Evolutionary conservation across 1,140 invertebrate genomes (phyloP).

Genomic region (Bombus picipes): DNA sequence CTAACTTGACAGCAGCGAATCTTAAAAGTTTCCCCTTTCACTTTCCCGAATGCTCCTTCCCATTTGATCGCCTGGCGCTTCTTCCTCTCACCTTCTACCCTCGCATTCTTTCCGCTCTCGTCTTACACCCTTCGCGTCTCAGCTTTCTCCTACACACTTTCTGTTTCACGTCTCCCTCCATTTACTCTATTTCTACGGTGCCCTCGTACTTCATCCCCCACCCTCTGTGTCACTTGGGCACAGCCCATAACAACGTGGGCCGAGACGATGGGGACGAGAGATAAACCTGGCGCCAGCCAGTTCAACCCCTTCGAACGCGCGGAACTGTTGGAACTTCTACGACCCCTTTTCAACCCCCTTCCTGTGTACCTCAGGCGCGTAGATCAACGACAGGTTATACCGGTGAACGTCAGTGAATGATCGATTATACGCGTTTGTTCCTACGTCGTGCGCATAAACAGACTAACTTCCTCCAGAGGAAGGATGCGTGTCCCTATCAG

Average conservation of each 20-base stretch:
- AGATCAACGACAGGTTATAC: slow-evolving; percentile 33
- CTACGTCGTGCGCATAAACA: not conserved
- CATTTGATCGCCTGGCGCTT: not conserved
- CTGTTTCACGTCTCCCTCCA: not conserved
- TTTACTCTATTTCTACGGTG: not conserved
- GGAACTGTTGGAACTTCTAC: slow-evolving; percentile 38
- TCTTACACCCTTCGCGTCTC: not conserved
- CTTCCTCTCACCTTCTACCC: slow-evolving; percentile 5
- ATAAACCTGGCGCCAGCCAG: slow-evolving; percentile 75
- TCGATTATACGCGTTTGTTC: not conserved
- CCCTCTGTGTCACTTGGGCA: not conserved
- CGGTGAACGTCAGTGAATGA: not conserved
- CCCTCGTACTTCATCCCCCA: slow-evolving; percentile 12
- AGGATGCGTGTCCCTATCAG: not conserved
- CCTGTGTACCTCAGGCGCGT: not conserved
- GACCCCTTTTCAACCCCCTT: slow-evolving; percentile 7
- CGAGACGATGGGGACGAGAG: slow-evolving; percentile 72
- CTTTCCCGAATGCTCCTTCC: not conserved
- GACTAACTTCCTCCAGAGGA: not conserved
- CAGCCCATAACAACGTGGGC: slow-evolving; percentile 66
- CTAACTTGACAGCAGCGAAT: not conserved
- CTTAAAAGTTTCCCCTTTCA: not conserved
- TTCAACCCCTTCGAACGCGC: slow-evolving; percentile 62
- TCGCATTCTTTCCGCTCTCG: not conserved
- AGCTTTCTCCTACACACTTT: not conserved